Evolutionary conservation across 2,888 invertebrate species (phyloP), one percentile per base, ranked within the genome.

Genomic region (Osmoderma eremita): DNA sequence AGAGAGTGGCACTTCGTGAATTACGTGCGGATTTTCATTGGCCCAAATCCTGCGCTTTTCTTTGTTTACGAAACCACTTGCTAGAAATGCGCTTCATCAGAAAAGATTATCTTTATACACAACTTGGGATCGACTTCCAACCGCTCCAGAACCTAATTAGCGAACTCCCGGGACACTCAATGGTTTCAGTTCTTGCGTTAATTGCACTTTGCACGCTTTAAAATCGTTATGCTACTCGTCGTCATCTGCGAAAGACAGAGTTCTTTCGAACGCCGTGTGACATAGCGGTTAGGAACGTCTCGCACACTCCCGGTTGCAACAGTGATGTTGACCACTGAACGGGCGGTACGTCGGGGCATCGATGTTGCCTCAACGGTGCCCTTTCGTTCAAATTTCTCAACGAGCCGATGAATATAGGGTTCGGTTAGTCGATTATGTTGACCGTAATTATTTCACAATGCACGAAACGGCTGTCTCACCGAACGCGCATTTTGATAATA

Each of bases 351-450:
- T n/a, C n/a, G n/a, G 45, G 3, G 45, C 45, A 8, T 17, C 13
- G 15, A 45, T 45, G 45, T 13, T n/a, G 45, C 13, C 15, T 45
- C 45, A 4, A 4, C 45, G 8, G 15, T 13, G 45, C 17, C 15
- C 17, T 1, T 8, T 45, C 45, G 13, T 45, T 45, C 45, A 45
- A 13, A 4, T 15, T 45, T 45, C 17, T 45, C 45, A 12, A 45
- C 15, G 2, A 45, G 42, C 3, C 45, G 45, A 15, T 45, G 17
- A 45, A 45, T 45, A 17, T 3, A 45, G 15, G 3, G 15, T 45
- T 45, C 15, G 17, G 45, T 13, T 45, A 13, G 1, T 45, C 45
- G 45, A 45, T 45, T 45, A 45, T 45, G 45, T 45, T 45, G n/a
- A 13, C 45, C 45, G 45, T 45, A 8, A 45, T 17, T 45, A 17